Evolutionary conservation across 2,797 vertebrate genomes (phyloP).

Genomic region (Gambelia wislizenii): DNA sequence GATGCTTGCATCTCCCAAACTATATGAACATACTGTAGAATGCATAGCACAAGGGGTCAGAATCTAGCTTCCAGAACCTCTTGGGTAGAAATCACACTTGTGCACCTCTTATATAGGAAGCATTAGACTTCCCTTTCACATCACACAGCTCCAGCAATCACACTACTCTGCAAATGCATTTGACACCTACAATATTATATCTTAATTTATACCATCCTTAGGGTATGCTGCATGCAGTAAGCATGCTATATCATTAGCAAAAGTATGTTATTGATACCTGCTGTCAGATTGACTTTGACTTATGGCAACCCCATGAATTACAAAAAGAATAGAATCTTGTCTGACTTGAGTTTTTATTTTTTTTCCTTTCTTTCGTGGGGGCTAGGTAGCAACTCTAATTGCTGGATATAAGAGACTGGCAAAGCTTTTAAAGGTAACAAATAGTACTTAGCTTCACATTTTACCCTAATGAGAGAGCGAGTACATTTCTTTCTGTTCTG

Average conservation of each 20-base stretch:
- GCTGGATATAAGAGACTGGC: neutral
- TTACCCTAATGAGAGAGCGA: neutral
- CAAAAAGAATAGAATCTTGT: neutral
- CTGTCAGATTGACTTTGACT: no score
- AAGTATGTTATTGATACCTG: no score
- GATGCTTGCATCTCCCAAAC: no score
- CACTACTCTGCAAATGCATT: neutral
- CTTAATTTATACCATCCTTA: neutral
- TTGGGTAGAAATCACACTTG: neutral
- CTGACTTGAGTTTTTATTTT: no score
- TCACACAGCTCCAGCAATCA: neutral
- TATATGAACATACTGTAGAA: no score
- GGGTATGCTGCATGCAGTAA: neutral
- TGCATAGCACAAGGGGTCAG: neutral
- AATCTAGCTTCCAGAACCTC: neutral
- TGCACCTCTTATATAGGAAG: neutral
- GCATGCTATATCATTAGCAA: neutral
- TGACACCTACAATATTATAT: neutral
- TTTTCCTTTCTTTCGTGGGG: neutral
- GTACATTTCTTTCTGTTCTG: neutral
- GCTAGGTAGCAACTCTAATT: neutral
- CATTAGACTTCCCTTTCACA: neutral
- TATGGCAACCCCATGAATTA: no score
- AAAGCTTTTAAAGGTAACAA: neutral
- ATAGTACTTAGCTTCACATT: neutral